phyloP scores from a whole-genome alignment of 2,113 vertebrate species.

The Xiphophorus hellerii region DNA sequence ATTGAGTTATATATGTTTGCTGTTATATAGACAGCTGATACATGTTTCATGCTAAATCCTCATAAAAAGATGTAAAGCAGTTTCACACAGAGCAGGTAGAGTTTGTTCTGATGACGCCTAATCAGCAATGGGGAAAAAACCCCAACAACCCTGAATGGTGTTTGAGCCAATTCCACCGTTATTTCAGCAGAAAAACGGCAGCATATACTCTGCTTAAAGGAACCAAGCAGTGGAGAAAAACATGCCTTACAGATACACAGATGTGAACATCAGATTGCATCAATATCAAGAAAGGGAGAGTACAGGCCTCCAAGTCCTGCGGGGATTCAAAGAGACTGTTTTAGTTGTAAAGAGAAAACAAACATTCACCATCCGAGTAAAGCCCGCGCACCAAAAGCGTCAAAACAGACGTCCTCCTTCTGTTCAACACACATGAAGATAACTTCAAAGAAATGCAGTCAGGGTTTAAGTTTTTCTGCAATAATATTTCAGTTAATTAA shows the following conservation, averaged over 20 bases:
- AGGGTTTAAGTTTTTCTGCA: slow-evolving; percentile 11
- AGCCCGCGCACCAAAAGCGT: slow-evolving; percentile 35
- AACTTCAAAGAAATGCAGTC: background rate
- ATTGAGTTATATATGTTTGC: no score
- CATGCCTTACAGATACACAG: slow-evolving; percentile 60
- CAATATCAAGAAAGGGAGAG: slow-evolving; percentile 58
- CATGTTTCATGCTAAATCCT: no score
- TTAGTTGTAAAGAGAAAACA: slow-evolving; percentile 61
- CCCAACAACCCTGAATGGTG: slow-evolving; percentile 5
- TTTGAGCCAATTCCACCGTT: slow-evolving; percentile 41
- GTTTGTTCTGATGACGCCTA: slow-evolving; percentile 29
- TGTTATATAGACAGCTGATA: no score
- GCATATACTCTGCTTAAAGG: slow-evolving; percentile 46
- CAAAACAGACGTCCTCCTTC: slow-evolving; percentile 39
- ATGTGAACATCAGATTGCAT: slow-evolving; percentile 73
- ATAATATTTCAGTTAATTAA: slow-evolving; percentile 21
- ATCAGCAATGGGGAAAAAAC: slow-evolving; percentile 13
- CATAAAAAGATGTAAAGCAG: background rate
- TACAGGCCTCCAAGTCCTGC: slow-evolving; percentile 38
- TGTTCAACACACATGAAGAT: background rate
- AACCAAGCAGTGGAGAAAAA: slow-evolving; percentile 50
- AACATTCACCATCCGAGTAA: slow-evolving; percentile 54
- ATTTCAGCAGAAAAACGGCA: slow-evolving; percentile 35
- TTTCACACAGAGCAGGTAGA: background rate
- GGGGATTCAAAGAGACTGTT: slow-evolving; percentile 66